Conservation (phyloP, 2,797 vertebrate species). For the Borostomias antarcticus region DNA sequence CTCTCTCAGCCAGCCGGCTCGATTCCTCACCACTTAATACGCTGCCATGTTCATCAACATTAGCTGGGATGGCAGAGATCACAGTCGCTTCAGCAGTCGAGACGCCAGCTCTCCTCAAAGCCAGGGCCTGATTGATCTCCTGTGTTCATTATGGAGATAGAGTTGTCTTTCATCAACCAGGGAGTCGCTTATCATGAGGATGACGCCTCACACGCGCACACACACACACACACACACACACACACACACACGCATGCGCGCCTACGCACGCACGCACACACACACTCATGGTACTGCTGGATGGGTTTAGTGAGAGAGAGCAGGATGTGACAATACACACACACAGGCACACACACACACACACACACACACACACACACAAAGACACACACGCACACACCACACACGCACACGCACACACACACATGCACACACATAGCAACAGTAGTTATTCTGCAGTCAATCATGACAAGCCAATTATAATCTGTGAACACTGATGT, state of each 20-base stretch:
- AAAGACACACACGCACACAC: slow-evolving; percentile 5
- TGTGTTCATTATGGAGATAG: slow-evolving; percentile 73
- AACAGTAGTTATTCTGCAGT: not conserved
- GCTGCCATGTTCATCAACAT: slow-evolving; percentile 76
- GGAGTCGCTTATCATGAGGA: slow-evolving; percentile 75
- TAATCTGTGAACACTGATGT: slow-evolving; percentile 53
- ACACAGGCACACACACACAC: slow-evolving; percentile 5
- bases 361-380: not conserved
- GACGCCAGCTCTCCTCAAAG: slow-evolving; percentile 69
- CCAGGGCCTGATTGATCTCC: slow-evolving; percentile 72
- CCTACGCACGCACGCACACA: slow-evolving; percentile 20
- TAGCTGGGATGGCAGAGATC: slow-evolving; percentile 73
- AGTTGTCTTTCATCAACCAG: slow-evolving; percentile 75
- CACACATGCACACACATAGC: too few relatives aligned
- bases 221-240: slow-evolving; percentile 16
- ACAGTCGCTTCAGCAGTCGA: slow-evolving; percentile 74
- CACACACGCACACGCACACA: slow-evolving; percentile 17
- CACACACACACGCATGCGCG: slow-evolving; percentile 24
- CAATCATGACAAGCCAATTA: not conserved
- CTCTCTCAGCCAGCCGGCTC: slow-evolving; percentile 53
- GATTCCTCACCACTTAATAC: slow-evolving; percentile 74
- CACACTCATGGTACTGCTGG: not conserved
- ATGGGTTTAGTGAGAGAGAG: too few relatives aligned
- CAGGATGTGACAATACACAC: not conserved
- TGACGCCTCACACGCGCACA: slow-evolving; percentile 45